phyloP scores from a whole-genome alignment of 2,113 vertebrate genomes.

The Alaudala cheleensis region DNA sequence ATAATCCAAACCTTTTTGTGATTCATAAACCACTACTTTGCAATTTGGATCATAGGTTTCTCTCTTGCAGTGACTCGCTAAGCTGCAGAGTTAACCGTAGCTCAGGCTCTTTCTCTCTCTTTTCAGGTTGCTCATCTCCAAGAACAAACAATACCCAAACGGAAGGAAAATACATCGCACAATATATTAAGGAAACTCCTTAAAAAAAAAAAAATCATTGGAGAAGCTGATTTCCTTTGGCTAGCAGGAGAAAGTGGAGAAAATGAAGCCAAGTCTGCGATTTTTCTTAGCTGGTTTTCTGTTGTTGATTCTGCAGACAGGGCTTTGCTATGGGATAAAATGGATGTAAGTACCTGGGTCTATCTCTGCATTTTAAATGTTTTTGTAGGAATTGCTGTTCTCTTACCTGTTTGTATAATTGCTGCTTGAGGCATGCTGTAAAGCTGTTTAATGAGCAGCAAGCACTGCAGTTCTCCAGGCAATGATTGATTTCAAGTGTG shows the following conservation, averaged over 20 bases:
- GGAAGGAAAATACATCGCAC: background rate
- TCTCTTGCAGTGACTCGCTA: background rate
- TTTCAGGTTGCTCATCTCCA: constrained; percentile 34
- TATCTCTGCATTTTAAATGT: background rate
- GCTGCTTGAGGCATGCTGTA: background rate
- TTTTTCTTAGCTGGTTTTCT: constrained; percentile 82
- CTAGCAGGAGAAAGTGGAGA: background rate
- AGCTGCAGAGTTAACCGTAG: background rate
- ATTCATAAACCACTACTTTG: constrained; percentile 68
- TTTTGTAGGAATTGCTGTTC: background rate
- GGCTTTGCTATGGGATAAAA: constrained; percentile 91
- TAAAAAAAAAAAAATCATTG: background rate
- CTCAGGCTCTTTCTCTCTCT: background rate
- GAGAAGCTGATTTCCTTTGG: background rate
- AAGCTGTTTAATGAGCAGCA: constrained; percentile 10
- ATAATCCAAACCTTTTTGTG: constrained; percentile 12
- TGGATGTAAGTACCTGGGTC: constrained; percentile 90
- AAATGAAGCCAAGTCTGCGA: constrained; percentile 69
- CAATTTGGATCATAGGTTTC: constrained; percentile 58
- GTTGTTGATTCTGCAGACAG: constrained; percentile 83
- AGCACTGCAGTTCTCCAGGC: background rate
- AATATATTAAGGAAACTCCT: background rate
- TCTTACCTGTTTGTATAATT: background rate
- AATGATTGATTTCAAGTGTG: constrained; percentile 24
- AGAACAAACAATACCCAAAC: background rate